Evolutionary conservation across 1,140 invertebrate species (phyloP), one percentile per base, ranked within the genome.

Genomic region (Delia radicum): DNA sequence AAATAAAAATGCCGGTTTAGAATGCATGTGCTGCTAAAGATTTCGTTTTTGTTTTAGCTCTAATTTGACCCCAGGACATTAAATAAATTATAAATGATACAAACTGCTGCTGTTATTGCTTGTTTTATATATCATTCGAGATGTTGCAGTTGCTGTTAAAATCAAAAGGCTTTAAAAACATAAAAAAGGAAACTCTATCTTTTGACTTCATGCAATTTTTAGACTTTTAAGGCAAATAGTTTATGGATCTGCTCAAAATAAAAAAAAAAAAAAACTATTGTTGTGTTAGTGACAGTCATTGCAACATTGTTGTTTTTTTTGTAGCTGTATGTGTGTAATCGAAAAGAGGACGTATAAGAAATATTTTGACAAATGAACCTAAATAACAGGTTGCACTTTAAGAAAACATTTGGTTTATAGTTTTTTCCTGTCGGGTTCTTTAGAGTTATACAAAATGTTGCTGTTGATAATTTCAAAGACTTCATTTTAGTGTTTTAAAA

Each of bases 331-430:
- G 0, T 8, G 4, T 63, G 61, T 74, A 46, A 33, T 21, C 18
- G 10, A 26, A 28, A 74, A 29, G 31, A 24, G 31, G 48, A 37
- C 26, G n/a, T 8, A 6, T 29, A 18, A 27, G n/a, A 74, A 67
- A 37, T 82, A 84, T 85, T 85, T 86, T 86, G 84, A 86, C 84
- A 86, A 86, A 86, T 86, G 84, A 86, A 86, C 78, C 80, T 79
- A 86, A 86, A 86, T 86, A 86, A 86, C 84, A 86, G 84, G 84
- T 85, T 86, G 82, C 82, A 76, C 46, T 42, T 73, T 48, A 31
- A 46, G 5, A 55, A 4, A 55, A 55, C 48, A 55, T 21, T 21
- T 55, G 5, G n/a, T 21, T 55, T 55, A 21, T 3, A 18, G 4
- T 55, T 55, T 67, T n/a, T 29, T 74, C 31, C 26, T 62, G 33